Conservation (phyloP, 2,888 invertebrate genomes). For the Patella depressa region DNA sequence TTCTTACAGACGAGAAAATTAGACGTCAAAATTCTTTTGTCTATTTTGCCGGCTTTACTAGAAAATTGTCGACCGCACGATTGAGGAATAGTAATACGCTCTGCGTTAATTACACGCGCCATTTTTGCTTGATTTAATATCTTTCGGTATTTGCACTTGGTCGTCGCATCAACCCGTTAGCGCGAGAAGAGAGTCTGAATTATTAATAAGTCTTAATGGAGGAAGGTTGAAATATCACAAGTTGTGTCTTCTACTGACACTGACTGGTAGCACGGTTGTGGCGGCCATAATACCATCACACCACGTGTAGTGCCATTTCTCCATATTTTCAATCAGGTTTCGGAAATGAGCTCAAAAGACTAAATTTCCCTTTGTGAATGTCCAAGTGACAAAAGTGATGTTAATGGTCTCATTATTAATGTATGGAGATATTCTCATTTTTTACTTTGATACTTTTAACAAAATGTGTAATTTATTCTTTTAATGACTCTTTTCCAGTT, state of each 20-base stretch:
- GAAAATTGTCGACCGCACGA: not conserved
- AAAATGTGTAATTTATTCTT: no score
- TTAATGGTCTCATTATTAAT: no score
- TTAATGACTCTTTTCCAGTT: no score
- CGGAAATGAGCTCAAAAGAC: constrained; percentile 2
- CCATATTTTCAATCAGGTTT: not conserved
- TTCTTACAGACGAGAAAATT: not conserved
- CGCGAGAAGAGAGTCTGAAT: not conserved
- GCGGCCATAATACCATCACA: not conserved
- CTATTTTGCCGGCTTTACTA: not conserved
- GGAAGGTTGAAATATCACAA: not conserved
- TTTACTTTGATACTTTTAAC: no score
- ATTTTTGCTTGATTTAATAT: constrained; percentile 10
- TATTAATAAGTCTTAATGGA: constrained; percentile 7
- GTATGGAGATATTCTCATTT: no score
- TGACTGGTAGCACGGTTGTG: not conserved
- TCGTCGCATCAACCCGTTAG: not conserved
- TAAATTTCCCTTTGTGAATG: not conserved
- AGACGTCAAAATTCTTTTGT: not conserved
- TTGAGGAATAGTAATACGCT: not conserved
- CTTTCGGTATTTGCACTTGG: constrained; percentile 6
- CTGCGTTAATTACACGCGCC: not conserved
- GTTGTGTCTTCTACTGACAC: not conserved
- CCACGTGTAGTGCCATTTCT: not conserved
- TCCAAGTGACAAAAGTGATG: no score